Evolutionary conservation across 2,113 vertebrate species (phyloP).

Genomic region (Engystomops pustulosus): DNA sequence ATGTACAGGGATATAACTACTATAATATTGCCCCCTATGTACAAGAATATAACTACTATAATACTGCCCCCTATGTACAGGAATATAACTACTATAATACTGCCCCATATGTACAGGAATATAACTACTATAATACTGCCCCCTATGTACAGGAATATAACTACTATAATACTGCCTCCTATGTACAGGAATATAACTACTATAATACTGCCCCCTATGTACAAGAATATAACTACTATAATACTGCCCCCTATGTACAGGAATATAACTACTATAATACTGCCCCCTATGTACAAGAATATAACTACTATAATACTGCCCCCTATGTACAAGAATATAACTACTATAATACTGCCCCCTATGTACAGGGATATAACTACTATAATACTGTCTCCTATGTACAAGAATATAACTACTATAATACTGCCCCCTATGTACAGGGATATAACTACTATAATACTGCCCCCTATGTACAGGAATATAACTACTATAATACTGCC

Average conservation of each 20-base stretch:
- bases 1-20: slow-evolving; percentile 12
- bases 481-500: not conserved
- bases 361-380: slow-evolving; percentile 1
- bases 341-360: slow-evolving; percentile 2
- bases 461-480: not conserved
- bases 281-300: not conserved
- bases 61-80: too few species aligned
- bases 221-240: slow-evolving; percentile 8
- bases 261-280: slow-evolving; percentile 4
- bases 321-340: slow-evolving; percentile 3
- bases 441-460: not conserved
- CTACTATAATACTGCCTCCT: slow-evolving; percentile 13
- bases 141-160: slow-evolving; percentile 7
- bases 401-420: slow-evolving; percentile 1
- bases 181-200: slow-evolving; percentile 18
- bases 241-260: not conserved
- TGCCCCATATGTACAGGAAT: not conserved
- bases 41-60: slow-evolving; percentile 4
- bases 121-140: slow-evolving; percentile 8
- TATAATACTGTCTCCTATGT: slow-evolving; percentile 2
- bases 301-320: not conserved
- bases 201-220: slow-evolving; percentile 9
- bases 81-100: too few species aligned
- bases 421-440: not conserved
- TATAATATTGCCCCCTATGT: slow-evolving; percentile 3